phyloP scores from a whole-genome alignment of 2,797 vertebrate species.

The Catamblyrhynchus diadema region DNA sequence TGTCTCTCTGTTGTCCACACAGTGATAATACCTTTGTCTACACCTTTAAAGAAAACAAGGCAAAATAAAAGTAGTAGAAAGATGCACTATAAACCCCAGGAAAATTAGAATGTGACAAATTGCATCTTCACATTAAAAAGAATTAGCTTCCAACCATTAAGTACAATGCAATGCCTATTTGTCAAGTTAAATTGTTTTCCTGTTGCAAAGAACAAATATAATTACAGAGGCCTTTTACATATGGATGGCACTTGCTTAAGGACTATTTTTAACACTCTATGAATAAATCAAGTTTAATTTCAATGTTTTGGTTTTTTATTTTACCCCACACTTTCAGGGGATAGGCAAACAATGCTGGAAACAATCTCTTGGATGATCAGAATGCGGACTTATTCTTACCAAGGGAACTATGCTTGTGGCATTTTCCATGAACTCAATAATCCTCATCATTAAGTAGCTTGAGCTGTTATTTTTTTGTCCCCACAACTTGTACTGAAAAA shows the following conservation, averaged over 20 bases:
- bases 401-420: background rate
- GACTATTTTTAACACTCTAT: too few species aligned
- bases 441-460: background rate
- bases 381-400: background rate
- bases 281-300: background rate
- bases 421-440: background rate
- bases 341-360: background rate
- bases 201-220: background rate
- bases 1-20: background rate
- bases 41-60: background rate
- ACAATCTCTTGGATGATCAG: background rate
- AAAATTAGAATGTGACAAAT: background rate
- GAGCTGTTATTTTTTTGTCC: background rate
- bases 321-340: background rate
- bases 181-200: constrained; percentile 4
- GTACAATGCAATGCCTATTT: background rate
- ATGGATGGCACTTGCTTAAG: too few species aligned
- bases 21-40: background rate
- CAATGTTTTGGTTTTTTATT: background rate
- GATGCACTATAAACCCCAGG: background rate
- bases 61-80: background rate
- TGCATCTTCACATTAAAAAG: background rate
- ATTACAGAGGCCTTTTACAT: too few species aligned
- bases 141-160: background rate
- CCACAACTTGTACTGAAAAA: background rate